Base-by-base conservation (phyloP, 2,113 vertebrate genomes). In the Triplophysa tibetana region DNA sequence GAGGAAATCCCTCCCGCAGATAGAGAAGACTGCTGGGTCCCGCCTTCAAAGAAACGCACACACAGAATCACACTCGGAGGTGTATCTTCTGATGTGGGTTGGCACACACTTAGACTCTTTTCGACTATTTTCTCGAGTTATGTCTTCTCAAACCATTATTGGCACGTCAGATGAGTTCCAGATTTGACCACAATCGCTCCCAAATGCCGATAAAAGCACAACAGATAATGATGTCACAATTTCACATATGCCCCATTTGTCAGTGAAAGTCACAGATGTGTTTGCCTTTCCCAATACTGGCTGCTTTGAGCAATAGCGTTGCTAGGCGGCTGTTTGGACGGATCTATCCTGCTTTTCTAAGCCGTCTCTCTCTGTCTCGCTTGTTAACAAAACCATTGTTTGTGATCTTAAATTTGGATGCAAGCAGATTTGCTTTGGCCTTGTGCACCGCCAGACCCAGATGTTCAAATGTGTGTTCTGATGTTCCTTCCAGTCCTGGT, bases 401-500 rank as follows among this genome's bases (percentile, higher is more conserved):
- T 65, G 75, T 61, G 38, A 33, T 68, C 21, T 45, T 38, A 56
- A 50, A 62, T 82, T 50, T 70, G 70, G 60, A 83, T 77, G 60
- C 50, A 23, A 21, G 56, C 50, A 76, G 62, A 16, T 61, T 26
- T 70, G 70, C 24, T 41, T 75, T 76, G 78, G 29, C 66, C 23
- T 45, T 12, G 10, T 61, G 48, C 16, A 54, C 33, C 43, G 16
- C 50, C 72, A 77, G 60, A 45, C 50, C 69, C 81, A 85, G 77
- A 80, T 85, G 83, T 80, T 82, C 68, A 74, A 13, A 56, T 38
- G 69, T 75, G 62, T 70, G 50, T 52, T 52, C 43, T 69, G 67
- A 69, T 29, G 45, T 70, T 54, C 24, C 19, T 38, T 72, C 29
- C 19, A 73, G 48, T 33, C 38, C 54, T 73, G 52, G 29, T 33